phyloP scores from a whole-genome alignment of 2,888 invertebrate species.

The Venustoraphidia nigricollis region DNA sequence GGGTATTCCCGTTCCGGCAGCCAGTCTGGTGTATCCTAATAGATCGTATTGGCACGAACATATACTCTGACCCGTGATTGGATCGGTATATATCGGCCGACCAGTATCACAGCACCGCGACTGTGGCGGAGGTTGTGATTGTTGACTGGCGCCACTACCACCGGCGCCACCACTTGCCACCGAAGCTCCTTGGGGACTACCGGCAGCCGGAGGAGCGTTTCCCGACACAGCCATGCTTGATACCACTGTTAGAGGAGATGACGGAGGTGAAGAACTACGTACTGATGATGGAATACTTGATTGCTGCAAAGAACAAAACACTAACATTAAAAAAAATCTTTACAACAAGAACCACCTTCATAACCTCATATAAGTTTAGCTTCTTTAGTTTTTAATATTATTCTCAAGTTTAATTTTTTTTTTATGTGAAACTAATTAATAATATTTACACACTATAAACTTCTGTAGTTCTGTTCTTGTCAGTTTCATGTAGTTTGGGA shows the following conservation, averaged over 20 bases:
- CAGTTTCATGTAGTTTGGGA: too few species aligned
- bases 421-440: too few species aligned
- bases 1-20: constrained; percentile 49
- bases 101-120: constrained; percentile 81
- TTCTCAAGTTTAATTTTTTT: too few species aligned
- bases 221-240: constrained; percentile 16
- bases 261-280: constrained; percentile 50
- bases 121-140: constrained; percentile 34
- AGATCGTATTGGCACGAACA: constrained; percentile 87
- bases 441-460: too few species aligned
- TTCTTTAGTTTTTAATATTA: too few species aligned
- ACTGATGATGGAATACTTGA: constrained; percentile 41
- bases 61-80: constrained; percentile 73
- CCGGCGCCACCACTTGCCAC: constrained; percentile 33
- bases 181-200: constrained; percentile 34
- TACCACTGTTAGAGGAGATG: constrained; percentile 26
- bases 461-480: too few species aligned
- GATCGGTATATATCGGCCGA: constrained; percentile 78
- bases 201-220: constrained; percentile 33
- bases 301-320: constrained; percentile 20
- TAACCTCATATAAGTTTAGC: too few species aligned
- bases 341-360: too few species aligned
- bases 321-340: too few species aligned
- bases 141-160: constrained; percentile 33
- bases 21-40: constrained; percentile 69